phyloP scores from a whole-genome alignment of 2,888 invertebrate genomes.

The Cantharis rufa region DNA sequence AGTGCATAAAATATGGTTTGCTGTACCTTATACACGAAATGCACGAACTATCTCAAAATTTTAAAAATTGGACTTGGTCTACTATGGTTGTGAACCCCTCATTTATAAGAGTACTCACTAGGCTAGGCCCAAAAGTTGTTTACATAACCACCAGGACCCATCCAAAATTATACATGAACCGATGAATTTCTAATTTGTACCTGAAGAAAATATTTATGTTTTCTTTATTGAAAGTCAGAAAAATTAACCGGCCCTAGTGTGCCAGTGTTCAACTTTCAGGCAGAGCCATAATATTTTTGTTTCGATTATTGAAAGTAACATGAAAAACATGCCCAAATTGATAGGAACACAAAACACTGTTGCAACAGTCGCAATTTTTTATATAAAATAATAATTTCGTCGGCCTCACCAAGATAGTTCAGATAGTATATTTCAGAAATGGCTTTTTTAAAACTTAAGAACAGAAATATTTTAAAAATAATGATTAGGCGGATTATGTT shows the following conservation, averaged over 20 bases:
- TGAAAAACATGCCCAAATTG: neutral
- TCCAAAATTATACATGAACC: neutral
- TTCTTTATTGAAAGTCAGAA: neutral
- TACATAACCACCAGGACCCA: neutral
- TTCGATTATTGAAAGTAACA: neutral
- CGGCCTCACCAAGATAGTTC: neutral
- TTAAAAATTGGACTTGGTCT: no score
- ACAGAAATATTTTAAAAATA: neutral
- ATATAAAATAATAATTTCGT: no score
- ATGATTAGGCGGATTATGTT: neutral
- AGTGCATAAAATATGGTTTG: no score
- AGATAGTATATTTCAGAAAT: neutral
- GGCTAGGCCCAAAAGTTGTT: neutral
- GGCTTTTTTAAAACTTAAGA: neutral
- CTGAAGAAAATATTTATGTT: neutral
- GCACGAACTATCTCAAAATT: no score
- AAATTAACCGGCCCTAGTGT: neutral
- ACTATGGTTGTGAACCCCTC: no score
- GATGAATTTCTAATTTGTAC: neutral
- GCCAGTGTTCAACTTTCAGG: no score
- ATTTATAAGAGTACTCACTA: neutral
- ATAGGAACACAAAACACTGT: neutral
- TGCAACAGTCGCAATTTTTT: no score
- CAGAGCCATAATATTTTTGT: neutral
- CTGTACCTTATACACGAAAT: no score